Evolutionary conservation across 2,797 vertebrate genomes (phyloP), one percentile per base, ranked within the genome.

Genomic region (Euthynnus affinis): DNA sequence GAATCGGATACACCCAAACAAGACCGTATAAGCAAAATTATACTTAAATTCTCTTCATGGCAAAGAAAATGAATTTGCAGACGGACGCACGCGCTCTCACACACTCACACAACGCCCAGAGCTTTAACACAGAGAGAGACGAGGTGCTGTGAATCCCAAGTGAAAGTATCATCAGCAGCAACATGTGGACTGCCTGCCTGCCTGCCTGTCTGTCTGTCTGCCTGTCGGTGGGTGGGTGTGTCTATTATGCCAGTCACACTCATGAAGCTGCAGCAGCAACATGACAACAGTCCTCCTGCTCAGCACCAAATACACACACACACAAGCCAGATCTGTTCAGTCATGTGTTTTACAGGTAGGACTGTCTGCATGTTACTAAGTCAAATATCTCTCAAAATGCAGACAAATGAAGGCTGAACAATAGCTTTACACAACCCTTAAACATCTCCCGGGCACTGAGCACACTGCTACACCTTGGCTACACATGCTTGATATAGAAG

Each of bases 181-280:
- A 81, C 83, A 91, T 91, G 88, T 89, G 80, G 81, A 84, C 40
- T 2, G 37, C 37, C 37, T 37, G 37, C 9, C 78, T 48, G 60
- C 27, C 32, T 7, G 76, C 42, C 66, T 76, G 72, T 55, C 44
- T 61, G 68, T 9, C 32, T 7, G 76, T 37, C 66, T 76, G 72
- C 55, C 44, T 61, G 68, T 9, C 56, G 76, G 61, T 59, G 68
- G 76, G 92, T 92, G 90, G 91, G 92, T 91, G 91, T 92, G 92
- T 92, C 92, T 72, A 12, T 70, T 27, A 76, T 40, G 64, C 65
- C 88, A 80, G 72, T 83, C 73, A 83, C 59, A 86, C 67, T 73
- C 57, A 71, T 81, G 79, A 84, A 78, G 77, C 76, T 71, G 57
- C 84, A 84, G 83, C 76, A 76, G 37, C 64, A 68, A 70, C 78